Conservation (phyloP, 2,888 invertebrate genomes). For the Siphlonurus alternatus region DNA sequence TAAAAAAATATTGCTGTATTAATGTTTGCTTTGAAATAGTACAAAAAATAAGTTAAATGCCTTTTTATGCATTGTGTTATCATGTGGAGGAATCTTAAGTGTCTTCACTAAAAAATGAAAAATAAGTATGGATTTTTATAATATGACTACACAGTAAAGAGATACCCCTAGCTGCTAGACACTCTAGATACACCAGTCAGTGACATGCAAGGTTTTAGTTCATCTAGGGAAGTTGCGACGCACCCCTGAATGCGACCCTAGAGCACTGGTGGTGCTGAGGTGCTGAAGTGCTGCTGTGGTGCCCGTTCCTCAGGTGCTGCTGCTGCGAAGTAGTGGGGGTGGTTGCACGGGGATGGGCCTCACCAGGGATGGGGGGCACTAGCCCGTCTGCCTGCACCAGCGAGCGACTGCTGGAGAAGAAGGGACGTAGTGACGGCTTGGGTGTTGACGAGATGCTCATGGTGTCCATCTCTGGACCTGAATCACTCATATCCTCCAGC, state of each 20-base stretch:
- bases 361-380: not conserved
- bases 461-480: constrained; percentile 87
- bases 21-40: too few relatives aligned
- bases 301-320: not conserved
- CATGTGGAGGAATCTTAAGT: too few relatives aligned
- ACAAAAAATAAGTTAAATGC: too few relatives aligned
- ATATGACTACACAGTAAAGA: too few relatives aligned
- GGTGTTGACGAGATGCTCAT: constrained; percentile 95
- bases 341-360: not conserved
- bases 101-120: too few relatives aligned
- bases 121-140: too few relatives aligned
- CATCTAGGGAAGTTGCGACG: not conserved
- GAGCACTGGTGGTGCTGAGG: not conserved
- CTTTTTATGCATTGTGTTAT: too few relatives aligned
- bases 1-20: too few relatives aligned
- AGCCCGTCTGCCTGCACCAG: constrained; percentile 33
- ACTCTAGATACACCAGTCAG: too few relatives aligned
- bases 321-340: not conserved
- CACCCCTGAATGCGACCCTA: not conserved
- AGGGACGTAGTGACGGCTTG: constrained; percentile 86
- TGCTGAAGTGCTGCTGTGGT: not conserved
- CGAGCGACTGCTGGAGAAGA: constrained; percentile 82
- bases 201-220: too few relatives aligned
- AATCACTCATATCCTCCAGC: constrained; percentile 88
- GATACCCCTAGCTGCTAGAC: too few relatives aligned